These are phyloP conservation scores for Entelurus aequoreus DNA, from an alignment of 2,113 vertebrate species.

Conservation along the genomic window DNA sequence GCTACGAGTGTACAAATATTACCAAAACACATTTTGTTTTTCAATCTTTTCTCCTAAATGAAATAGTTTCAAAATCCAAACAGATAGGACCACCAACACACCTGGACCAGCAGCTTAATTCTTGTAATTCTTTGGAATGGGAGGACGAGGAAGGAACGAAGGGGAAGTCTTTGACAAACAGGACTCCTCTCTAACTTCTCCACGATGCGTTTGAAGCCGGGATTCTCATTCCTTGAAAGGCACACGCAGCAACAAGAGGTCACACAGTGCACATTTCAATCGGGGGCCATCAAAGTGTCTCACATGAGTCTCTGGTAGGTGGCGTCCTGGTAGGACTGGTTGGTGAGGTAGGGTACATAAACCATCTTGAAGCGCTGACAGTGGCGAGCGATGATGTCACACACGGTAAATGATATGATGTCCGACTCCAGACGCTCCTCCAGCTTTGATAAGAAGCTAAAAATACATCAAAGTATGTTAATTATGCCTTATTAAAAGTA, in stretches of 20 bases:
- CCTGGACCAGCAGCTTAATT: slow-evolving; percentile 93
- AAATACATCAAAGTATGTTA: neutral
- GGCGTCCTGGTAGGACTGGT: slow-evolving; percentile 94
- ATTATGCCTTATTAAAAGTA: neutral
- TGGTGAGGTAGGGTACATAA: slow-evolving; percentile 94
- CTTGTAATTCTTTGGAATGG: slow-evolving; percentile 96
- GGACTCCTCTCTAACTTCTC: slow-evolving; percentile 85
- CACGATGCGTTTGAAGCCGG: slow-evolving; percentile 80
- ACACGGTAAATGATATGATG: slow-evolving; percentile 84
- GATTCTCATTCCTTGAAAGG: slow-evolving; percentile 77
- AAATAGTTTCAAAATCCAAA: no score
- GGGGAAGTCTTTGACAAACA: slow-evolving; percentile 87
- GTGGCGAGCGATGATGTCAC: slow-evolving; percentile 85
- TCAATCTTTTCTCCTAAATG: no score
- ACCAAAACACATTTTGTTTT: no score
- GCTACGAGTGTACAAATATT: no score
- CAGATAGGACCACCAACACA: slow-evolving; percentile 39
- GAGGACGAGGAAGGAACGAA: slow-evolving; percentile 95
- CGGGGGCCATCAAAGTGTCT: slow-evolving; percentile 40
- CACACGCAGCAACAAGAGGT: neutral
- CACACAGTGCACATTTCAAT: neutral
- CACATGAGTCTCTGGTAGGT: slow-evolving; percentile 89
- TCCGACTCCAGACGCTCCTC: slow-evolving; percentile 88
- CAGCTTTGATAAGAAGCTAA: slow-evolving; percentile 87
- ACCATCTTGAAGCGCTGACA: slow-evolving; percentile 80